Evolutionary conservation across 2,888 invertebrate species (phyloP).

Genomic region (Pandemis heparana): DNA sequence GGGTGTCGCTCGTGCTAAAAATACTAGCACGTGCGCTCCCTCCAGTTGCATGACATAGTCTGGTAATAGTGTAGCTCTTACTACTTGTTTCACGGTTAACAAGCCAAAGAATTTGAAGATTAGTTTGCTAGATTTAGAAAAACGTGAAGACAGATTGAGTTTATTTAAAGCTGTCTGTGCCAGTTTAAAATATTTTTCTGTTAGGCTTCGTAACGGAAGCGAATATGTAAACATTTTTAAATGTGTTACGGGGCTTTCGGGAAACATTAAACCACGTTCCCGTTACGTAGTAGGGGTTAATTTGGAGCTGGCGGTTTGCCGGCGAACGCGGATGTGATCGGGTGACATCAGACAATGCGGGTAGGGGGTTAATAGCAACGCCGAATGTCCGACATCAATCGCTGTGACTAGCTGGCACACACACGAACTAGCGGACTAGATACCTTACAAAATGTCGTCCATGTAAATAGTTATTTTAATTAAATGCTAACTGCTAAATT

Average conservation of each 20-base stretch:
- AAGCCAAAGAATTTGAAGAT: not conserved
- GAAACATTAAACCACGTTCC: slow-evolving; percentile 11
- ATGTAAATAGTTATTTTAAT: slow-evolving; percentile 27
- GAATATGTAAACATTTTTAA: slow-evolving; percentile 19
- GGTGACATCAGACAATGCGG: slow-evolving; percentile 69
- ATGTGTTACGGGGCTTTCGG: slow-evolving; percentile 15
- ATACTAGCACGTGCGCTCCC: slow-evolving; percentile 72
- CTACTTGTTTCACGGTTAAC: slow-evolving; percentile 20
- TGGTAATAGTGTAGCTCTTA: slow-evolving; percentile 55
- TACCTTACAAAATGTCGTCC: slow-evolving; percentile 34
- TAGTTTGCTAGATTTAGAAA: not conserved
- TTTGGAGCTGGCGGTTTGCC: slow-evolving; percentile 38
- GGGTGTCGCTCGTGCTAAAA: slow-evolving; percentile 75
- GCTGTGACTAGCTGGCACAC: slow-evolving; percentile 28
- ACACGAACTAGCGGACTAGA: slow-evolving; percentile 25
- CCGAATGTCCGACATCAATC: slow-evolving; percentile 50
- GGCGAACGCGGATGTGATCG: slow-evolving; percentile 71
- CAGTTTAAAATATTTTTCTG: slow-evolving; percentile 3
- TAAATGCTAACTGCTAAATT: slow-evolving; percentile 40
- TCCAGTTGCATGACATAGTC: slow-evolving; percentile 60
- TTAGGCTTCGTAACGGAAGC: slow-evolving; percentile 19
- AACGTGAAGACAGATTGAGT: not conserved
- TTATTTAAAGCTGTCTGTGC: slow-evolving; percentile 3
- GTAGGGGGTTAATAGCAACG: slow-evolving; percentile 58
- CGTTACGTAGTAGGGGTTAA: slow-evolving; percentile 29